A percentile compares a stretch with the other conserved stretches of the same genome.
These are phyloP conservation scores for Tachina grossa DNA, from an alignment of 2,888 invertebrate species.

Conservation along the genomic window DNA sequence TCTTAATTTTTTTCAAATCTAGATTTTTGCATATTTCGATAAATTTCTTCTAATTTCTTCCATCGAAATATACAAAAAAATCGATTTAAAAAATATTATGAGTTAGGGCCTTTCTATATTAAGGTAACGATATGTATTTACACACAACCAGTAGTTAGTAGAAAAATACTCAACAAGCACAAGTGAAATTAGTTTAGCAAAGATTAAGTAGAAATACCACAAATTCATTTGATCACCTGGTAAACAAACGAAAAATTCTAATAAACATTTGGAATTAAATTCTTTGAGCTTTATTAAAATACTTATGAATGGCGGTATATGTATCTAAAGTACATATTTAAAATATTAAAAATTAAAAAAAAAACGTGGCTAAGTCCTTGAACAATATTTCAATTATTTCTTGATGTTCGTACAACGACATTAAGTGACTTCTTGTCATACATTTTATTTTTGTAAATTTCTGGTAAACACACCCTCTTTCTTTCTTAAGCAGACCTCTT, in stretches of 20 bases:
- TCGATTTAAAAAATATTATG: no score
- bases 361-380: neutral
- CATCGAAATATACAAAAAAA: no score
- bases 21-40: no score
- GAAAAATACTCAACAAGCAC: slow-evolving; percentile 32
- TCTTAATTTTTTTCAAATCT: no score
- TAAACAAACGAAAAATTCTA: slow-evolving; percentile 32
- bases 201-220: slow-evolving; percentile 36
- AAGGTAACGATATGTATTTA: no score
- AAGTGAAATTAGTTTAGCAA: slow-evolving; percentile 46
- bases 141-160: neutral
- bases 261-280: slow-evolving; percentile 11
- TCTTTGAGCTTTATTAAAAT: neutral
- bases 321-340: neutral
- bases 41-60: no score
- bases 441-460: neutral
- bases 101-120: neutral
- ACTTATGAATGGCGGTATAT: neutral
- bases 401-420: neutral
- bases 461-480: slow-evolving; percentile 31
- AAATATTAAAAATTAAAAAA: neutral
- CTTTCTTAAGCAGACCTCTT: slow-evolving; percentile 11
- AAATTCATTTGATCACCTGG: slow-evolving; percentile 26
- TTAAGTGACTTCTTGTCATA: no score
- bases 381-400: neutral